phyloP scores from a whole-genome alignment of 2,113 vertebrate species.

The Machaerirhynchus nigripectus region DNA sequence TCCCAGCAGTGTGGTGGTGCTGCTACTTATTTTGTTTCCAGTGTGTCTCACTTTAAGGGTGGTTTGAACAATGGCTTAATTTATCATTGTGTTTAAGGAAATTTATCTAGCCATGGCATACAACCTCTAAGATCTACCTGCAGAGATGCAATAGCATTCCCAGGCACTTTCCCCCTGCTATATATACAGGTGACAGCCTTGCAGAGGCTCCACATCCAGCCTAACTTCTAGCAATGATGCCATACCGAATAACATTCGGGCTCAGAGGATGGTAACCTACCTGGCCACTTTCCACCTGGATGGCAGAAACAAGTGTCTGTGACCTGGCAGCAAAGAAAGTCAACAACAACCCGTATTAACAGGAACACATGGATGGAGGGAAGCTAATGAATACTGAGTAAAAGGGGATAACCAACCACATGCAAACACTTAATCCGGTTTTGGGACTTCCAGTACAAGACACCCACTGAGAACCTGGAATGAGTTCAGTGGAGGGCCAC shows the following conservation, averaged over 20 bases:
- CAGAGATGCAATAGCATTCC: neutral
- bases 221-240: neutral
- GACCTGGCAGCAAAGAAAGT: neutral
- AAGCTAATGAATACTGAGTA: neutral
- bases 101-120: neutral
- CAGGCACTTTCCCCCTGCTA: neutral
- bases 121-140: neutral
- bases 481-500: neutral
- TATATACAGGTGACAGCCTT: neutral
- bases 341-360: neutral
- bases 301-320: neutral
- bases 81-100: neutral
- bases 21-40: rapidly evolving
- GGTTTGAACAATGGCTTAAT: neutral
- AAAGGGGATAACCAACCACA: neutral
- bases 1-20: neutral
- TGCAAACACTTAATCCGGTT: neutral
- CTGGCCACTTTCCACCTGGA: neutral
- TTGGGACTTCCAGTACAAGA: neutral
- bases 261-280: neutral
- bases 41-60: neutral
- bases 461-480: neutral
- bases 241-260: neutral
- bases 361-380: neutral
- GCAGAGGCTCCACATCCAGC: neutral